Percentiles rank a stretch among this genome's conserved stretches.
These are phyloP conservation scores for Eptatretus burgeri DNA, from an alignment of 2,113 vertebrate species.

Conservation along the genomic window DNA sequence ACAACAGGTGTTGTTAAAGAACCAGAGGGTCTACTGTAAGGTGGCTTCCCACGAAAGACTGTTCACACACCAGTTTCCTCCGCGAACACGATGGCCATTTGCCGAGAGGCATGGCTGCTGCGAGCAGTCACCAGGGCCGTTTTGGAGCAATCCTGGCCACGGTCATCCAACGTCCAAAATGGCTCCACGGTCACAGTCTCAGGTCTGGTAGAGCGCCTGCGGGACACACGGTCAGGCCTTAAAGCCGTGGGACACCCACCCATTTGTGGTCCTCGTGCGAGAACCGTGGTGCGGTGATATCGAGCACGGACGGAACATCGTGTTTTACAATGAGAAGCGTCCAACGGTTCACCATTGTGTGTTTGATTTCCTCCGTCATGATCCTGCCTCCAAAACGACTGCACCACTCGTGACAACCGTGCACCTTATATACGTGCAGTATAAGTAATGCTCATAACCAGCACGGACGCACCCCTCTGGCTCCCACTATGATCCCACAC, in stretches of 20 bases:
- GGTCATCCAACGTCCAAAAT: conserved; percentile 15
- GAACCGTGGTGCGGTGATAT: neutral
- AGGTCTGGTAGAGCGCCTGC: conserved; percentile 53
- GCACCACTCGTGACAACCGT: neutral
- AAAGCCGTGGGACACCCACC: neutral
- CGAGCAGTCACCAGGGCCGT: conserved; percentile 50
- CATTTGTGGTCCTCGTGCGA: neutral
- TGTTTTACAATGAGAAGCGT: neutral
- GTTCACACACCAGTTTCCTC: conserved; percentile 46
- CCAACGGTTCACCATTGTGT: neutral
- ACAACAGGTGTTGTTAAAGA: conserved; percentile 4
- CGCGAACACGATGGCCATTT: conserved; percentile 44
- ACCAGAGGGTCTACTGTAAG: neutral
- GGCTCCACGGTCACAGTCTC: conserved; percentile 59
- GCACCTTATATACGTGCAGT: no score
- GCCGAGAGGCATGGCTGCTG: conserved; percentile 26
- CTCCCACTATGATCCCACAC: no score
- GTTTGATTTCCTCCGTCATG: neutral
- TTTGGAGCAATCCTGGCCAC: conserved; percentile 33
- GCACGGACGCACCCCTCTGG: no score
- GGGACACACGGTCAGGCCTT: neutral
- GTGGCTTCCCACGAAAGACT: neutral
- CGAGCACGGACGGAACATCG: neutral
- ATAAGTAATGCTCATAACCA: no score
- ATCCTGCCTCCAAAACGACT: neutral